Percentiles rank a stretch among this genome's conserved stretches.
Conservation (phyloP, 37 sponge, comb jelly and placozoan species). For the Spongia lamella region DNA sequence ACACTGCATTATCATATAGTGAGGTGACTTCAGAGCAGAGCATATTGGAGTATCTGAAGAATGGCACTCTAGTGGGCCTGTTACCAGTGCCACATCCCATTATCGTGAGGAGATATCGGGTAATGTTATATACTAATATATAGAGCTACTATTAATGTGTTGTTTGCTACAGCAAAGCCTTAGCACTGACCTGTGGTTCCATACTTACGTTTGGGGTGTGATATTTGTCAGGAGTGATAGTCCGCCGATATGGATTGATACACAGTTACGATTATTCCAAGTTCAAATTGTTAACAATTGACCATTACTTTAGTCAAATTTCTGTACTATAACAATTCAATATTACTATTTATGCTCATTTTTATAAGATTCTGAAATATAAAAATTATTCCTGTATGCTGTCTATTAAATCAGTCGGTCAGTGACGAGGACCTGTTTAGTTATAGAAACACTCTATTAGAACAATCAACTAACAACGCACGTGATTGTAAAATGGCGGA, state of each 20-base stretch:
- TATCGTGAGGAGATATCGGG: conserved; percentile 94
- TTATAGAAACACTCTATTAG: no score
- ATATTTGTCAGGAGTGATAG: conserved; percentile 89
- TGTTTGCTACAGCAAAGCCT: conserved; percentile 61
- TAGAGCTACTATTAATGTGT: background rate
- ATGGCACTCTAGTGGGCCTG: conserved; percentile 94
- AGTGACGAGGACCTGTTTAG: no score
- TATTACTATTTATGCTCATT: no score
- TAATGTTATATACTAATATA: conserved; percentile 15
- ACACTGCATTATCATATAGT: conserved; percentile 2
- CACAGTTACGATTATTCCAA: conserved; percentile 83
- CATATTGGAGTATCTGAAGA: conserved; percentile 88
- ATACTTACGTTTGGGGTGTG: conserved; percentile 95
- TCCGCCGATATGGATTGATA: conserved; percentile 93
- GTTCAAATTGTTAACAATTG: conserved; percentile 71
- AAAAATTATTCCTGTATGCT: no score
- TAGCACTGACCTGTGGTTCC: conserved; percentile 90
- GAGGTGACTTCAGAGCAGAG: conserved; percentile 81
- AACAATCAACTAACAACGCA: no score
- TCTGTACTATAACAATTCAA: background rate
- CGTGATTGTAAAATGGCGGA: no score
- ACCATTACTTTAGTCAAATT: background rate
- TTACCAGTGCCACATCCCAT: conserved; percentile 97
- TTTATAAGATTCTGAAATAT: no score
- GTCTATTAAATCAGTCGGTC: no score